Conservation (phyloP, 2,888 invertebrate genomes). For the Hypomecis atomaria region DNA sequence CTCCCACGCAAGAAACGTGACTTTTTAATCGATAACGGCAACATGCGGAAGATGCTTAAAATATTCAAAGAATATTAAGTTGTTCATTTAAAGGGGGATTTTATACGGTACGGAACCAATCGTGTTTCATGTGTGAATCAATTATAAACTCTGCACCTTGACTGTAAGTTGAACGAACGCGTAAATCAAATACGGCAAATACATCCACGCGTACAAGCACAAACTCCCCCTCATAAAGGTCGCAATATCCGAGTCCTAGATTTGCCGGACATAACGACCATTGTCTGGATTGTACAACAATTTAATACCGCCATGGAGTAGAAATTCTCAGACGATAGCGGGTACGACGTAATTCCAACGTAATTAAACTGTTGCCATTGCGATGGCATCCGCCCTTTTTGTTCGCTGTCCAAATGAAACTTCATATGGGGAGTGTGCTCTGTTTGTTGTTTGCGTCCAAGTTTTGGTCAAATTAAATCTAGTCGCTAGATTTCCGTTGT, state of each 20-base stretch:
- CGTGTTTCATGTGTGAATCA: too few relatives aligned
- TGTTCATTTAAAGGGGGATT: too few relatives aligned
- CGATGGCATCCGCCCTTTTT: conserved; percentile 37
- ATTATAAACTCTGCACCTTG: neutral
- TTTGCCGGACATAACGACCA: conserved; percentile 36
- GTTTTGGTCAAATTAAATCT: neutral
- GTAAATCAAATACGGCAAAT: conserved; percentile 12
- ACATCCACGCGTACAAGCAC: conserved; percentile 7
- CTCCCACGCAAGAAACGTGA: too few relatives aligned
- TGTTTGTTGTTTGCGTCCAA: neutral
- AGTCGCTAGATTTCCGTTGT: too few relatives aligned
- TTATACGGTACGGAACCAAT: too few relatives aligned
- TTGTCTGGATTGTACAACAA: conserved; percentile 43
- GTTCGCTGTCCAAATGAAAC: conserved; percentile 33
- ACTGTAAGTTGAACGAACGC: neutral
- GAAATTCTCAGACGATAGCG: conserved; percentile 44
- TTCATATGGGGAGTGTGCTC: conserved; percentile 6
- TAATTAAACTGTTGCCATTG: conserved; percentile 44
- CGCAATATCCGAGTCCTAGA: conserved; percentile 39
- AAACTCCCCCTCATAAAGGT: conserved; percentile 39
- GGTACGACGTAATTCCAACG: conserved; percentile 30
- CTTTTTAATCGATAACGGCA: too few relatives aligned
- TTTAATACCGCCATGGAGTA: conserved; percentile 42
- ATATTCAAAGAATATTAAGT: too few relatives aligned
- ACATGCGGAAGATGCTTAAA: too few relatives aligned